A percentile compares a stretch with the other conserved stretches of the same genome.
phyloP scores from a whole-genome alignment of 2,797 vertebrate species.

The Petrocephalus sullivani region DNA sequence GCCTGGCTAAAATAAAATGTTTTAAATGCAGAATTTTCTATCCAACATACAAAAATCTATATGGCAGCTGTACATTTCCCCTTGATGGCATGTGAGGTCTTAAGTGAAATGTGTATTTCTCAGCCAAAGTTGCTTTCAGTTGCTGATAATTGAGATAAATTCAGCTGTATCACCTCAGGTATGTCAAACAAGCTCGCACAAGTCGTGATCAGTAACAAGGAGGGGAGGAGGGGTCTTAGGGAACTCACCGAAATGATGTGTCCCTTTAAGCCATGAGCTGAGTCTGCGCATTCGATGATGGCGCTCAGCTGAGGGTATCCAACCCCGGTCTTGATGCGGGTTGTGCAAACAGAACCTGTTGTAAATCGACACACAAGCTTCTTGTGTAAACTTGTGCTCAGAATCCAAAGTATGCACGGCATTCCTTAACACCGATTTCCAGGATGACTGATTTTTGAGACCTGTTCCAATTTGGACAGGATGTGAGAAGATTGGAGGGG shows the following conservation, averaged over 20 bases:
- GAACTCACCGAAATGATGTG: constrained; percentile 95
- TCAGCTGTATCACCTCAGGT: background rate
- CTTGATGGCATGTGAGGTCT: background rate
- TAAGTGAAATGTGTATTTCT: background rate
- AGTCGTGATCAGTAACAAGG: background rate
- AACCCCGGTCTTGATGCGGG: constrained; percentile 94
- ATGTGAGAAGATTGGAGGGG: background rate
- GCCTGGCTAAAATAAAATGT: background rate
- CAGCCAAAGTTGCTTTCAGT: background rate
- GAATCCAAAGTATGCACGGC: background rate
- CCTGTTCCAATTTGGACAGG: background rate
- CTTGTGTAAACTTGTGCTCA: background rate
- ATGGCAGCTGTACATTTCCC: background rate
- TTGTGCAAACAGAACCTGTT: constrained; percentile 93
- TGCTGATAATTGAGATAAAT: background rate
- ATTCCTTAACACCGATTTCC: background rate
- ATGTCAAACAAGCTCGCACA: background rate
- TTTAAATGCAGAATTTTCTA: background rate
- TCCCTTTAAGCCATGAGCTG: constrained; percentile 93
- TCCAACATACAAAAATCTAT: background rate
- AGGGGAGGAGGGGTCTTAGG: background rate
- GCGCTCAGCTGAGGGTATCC: constrained; percentile 97
- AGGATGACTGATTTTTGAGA: background rate
- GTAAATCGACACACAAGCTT: background rate
- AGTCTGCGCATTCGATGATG: constrained; percentile 95